phyloP scores from a whole-genome alignment of 2,888 invertebrate genomes.

The Tipula vernalis region DNA sequence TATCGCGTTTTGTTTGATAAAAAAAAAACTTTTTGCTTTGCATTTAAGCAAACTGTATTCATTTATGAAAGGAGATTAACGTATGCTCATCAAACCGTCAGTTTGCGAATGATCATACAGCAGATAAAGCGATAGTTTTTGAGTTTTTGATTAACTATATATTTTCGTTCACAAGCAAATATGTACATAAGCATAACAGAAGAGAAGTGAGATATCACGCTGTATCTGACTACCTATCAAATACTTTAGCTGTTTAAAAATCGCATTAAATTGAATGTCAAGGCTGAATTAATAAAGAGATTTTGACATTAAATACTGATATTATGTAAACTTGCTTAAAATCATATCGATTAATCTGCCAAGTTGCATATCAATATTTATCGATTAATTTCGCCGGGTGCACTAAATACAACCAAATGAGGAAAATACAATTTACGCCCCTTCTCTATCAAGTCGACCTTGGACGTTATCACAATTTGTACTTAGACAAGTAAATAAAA shows the following conservation, averaged over 20 bases:
- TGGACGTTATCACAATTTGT: too few relatives aligned
- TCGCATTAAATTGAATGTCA: not conserved
- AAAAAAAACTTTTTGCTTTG: not conserved
- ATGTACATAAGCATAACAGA: not conserved
- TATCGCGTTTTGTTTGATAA: not conserved
- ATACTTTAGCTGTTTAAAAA: not conserved
- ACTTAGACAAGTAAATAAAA: not conserved
- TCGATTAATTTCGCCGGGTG: not conserved
- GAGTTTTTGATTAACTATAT: not conserved
- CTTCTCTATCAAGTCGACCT: too few relatives aligned
- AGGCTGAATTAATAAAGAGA: not conserved
- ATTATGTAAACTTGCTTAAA: not conserved
- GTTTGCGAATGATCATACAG: not conserved
- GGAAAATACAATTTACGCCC: too few relatives aligned
- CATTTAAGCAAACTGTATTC: not conserved
- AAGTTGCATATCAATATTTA: not conserved
- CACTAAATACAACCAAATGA: not conserved
- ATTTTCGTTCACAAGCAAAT: not conserved
- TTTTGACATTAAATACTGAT: too few relatives aligned
- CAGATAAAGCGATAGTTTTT: not conserved
- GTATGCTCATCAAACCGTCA: not conserved
- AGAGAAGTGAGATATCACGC: not conserved
- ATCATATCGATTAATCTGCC: too few relatives aligned
- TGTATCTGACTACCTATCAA: not conserved
- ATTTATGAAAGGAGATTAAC: not conserved